Evolutionary conservation across 2,113 vertebrate genomes (phyloP).

Genomic region (Ceyx cyanopectus): DNA sequence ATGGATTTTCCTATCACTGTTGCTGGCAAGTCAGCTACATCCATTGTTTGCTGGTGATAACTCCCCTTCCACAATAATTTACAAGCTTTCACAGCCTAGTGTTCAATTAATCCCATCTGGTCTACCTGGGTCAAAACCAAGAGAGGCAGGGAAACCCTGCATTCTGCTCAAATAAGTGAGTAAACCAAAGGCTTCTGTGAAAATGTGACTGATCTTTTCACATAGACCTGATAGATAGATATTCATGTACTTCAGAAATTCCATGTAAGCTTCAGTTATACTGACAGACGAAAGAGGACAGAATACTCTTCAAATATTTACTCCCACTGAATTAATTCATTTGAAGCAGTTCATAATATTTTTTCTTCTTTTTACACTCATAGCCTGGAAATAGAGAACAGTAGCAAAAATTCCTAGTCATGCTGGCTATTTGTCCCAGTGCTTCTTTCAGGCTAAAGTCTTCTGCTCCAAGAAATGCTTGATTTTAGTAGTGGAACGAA

Average conservation of each 20-base stretch:
- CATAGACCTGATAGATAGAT: neutral
- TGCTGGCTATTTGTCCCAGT: neutral
- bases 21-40: neutral
- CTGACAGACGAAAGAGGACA: neutral
- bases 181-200: neutral
- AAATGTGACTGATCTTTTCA: neutral
- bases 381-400: neutral
- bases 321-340: neutral
- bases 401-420: neutral
- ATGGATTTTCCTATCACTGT: neutral
- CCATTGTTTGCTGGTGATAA: neutral
- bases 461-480: neutral
- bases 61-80: neutral
- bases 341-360: neutral
- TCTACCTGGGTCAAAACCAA: slow-evolving; percentile 4
- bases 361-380: neutral
- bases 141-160: neutral
- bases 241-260: neutral
- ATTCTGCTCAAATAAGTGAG: neutral
- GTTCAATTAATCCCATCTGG: neutral
- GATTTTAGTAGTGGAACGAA: neutral
- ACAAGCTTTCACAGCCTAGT: neutral
- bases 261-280: neutral
- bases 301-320: slow-evolving; percentile 29
- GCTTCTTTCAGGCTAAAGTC: neutral